phyloP scores from a whole-genome alignment of 2,113 vertebrate genomes.

The Todiramphus saurophagus region DNA sequence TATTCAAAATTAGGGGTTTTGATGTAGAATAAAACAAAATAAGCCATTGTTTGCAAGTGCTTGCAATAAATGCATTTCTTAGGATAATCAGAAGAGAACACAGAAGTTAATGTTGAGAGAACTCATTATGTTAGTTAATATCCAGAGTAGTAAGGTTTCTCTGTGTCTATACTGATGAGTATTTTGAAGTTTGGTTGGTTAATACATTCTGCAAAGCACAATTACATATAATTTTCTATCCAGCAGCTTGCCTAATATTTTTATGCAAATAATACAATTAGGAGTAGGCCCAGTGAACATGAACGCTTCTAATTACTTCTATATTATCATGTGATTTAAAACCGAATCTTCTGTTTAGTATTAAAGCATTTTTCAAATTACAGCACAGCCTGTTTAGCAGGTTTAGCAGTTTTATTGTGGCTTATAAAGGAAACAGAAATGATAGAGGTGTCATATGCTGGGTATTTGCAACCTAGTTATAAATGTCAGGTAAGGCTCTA shows the following conservation, averaged over 20 bases:
- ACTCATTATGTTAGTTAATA: background rate
- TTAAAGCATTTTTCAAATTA: conserved; percentile 13
- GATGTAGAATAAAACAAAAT: background rate
- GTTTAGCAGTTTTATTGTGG: background rate
- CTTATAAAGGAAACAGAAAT: background rate
- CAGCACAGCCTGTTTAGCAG: background rate
- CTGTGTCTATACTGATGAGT: background rate
- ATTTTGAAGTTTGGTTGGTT: background rate
- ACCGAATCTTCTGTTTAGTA: background rate
- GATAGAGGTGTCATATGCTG: background rate
- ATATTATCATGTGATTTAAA: conserved; percentile 12
- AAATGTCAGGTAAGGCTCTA: background rate
- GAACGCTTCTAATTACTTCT: background rate
- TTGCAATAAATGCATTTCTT: background rate
- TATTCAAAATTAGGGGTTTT: background rate
- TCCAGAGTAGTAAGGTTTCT: background rate
- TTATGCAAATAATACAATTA: conserved; percentile 39
- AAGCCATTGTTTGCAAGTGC: background rate
- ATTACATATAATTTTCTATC: background rate
- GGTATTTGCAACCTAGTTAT: background rate
- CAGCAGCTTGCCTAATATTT: background rate
- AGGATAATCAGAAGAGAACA: background rate
- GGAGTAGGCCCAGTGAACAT: background rate
- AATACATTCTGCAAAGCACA: background rate
- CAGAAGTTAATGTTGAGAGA: background rate